These are phyloP conservation scores for Mustelus asterias DNA, from an alignment of 2,113 vertebrate species.

Conservation along the genomic window DNA sequence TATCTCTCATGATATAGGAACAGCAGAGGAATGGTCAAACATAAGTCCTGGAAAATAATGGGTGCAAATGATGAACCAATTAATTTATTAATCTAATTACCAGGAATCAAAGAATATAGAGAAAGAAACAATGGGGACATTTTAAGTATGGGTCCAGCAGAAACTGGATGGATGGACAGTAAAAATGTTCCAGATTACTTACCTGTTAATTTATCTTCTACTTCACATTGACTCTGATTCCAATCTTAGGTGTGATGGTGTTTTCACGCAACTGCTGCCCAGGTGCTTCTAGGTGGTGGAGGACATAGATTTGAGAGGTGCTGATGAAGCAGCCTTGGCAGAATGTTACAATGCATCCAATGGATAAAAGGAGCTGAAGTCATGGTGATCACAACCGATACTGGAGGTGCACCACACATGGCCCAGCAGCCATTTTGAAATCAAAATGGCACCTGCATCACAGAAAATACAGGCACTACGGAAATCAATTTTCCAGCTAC, in stretches of 20 bases:
- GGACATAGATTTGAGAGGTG: not conserved
- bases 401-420: too few species aligned
- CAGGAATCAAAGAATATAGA: not conserved
- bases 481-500: not conserved
- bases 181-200: not conserved
- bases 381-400: not conserved
- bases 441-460: not conserved
- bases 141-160: not conserved
- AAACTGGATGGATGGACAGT: not conserved
- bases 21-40: not conserved
- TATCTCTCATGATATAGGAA: not conserved
- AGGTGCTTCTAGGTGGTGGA: not conserved
- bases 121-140: not conserved
- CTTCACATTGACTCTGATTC: not conserved
- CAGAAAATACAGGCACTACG: not conserved
- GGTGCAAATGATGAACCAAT: not conserved
- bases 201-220: not conserved
- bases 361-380: not conserved
- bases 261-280: not conserved
- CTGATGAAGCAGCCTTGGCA: not conserved
- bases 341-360: not conserved
- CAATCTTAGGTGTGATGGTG: not conserved
- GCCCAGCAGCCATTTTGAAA: not conserved
- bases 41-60: not conserved
- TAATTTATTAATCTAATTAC: not conserved